Base-by-base conservation (phyloP, 2,797 vertebrate genomes). In the Amphiprion clarkii region DNA sequence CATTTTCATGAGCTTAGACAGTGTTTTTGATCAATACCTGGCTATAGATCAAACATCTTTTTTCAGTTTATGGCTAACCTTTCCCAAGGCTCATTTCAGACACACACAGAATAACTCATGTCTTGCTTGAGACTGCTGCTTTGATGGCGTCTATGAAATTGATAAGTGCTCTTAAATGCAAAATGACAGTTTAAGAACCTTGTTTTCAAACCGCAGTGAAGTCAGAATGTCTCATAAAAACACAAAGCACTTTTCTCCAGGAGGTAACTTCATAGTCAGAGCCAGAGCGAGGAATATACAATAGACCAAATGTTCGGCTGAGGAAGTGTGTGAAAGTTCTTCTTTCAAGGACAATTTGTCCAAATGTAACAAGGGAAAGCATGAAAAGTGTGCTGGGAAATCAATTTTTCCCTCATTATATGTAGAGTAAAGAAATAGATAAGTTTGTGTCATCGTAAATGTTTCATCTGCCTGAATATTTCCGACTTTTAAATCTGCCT, bases 1-100 rank as follows among this genome's bases (percentile, higher is more conserved):
- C 80, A 82, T 88, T 92, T 92, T 87, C 88, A 90, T 85, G 74
- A 92, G 88, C 88, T 83, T 48, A 79, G 82, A 92, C 85, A 53
- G 73, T 90, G 88, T 87, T 92, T 91, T 84, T 88, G 89, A 95
- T 95, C 92, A 90, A 94, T 94, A 94, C 83, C 92, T 91, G 91
- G 77, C 89, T 65, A 88, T 88, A 89, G 88, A 90, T 94, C 93
- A 94, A 90, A 91, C 87, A 88, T 87, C 88, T 90, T 88, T 86
- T 90, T 90, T 76, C 71, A 82, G 82, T 93, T 92, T 92, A 91
- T 81, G 79, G 90, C 88, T 82, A 85, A 89, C 83, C 78, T 87
- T 86, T 90, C 84, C 82, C 69, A 78, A 81, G 79, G 78, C 87
- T 92, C 89, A 73, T 90, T 93, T 93, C 65, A 86, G 83, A 84